Evolutionary conservation across 2,113 vertebrate genomes (phyloP), one percentile per base, ranked within the genome.

Genomic region (Saccopteryx leptura): DNA sequence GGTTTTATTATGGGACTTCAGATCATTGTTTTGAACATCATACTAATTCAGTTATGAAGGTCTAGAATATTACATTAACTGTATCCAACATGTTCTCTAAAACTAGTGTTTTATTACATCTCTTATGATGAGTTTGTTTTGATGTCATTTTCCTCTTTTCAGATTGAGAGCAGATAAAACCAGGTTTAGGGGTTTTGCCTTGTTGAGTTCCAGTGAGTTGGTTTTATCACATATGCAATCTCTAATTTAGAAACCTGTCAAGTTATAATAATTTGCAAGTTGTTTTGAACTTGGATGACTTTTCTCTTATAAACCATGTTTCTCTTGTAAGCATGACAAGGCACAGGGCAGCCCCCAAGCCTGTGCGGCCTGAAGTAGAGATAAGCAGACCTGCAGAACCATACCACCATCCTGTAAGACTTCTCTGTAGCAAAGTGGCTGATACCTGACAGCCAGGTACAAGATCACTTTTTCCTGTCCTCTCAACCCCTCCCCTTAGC

Each of bases 201-300:
- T 91, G n/a, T 74, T 69, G 52, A 76, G 46, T 88, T 72, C 46
- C 56, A 48, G 1, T 21, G 28, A 84, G 54, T 65, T 96, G 74
- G 18, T 88, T 86, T 94, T 85, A 78, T 95, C 78, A n/a, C 24
- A 82, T 68, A 86, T 15, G 46, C n/a, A 78, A 69, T 90, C 60
- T 87, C 60, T 58, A 72, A 69, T 88, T 87, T 78, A 94, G 95
- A 92, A 90, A 88, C n/a, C 46, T 86, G 26, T 88, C 58, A 91
- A 68, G 26, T 58, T 76, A 71, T 31, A 76, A 13, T 74, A 61
- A 58, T 88, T 82, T 90, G 50, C 82, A 82, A 83, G 66, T 93
- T 84, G 39, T 75, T 94, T 60, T 68, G 78, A 95, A 60, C 12
- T 95, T 68, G n/a, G 69, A 60, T 54, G 80, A 66, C 19, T 94